These are phyloP conservation scores for Meliscaeva auricollis DNA, from an alignment of 2,888 invertebrate species.

Conservation along the genomic window DNA sequence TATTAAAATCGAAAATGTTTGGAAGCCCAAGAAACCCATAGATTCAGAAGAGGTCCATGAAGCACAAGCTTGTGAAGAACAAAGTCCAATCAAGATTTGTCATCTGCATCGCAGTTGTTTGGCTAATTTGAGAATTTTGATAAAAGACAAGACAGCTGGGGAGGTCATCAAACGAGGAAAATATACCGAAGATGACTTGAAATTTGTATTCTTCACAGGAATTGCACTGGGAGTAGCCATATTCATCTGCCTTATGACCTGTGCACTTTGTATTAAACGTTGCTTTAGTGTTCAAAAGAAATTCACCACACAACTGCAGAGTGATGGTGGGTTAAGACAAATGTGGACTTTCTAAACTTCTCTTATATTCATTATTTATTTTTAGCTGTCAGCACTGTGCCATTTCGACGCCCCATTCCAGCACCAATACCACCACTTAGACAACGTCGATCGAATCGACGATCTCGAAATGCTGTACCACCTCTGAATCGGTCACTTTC, in stretches of 20 bases:
- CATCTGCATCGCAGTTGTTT: slow-evolving; percentile 80
- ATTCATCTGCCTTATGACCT: slow-evolving; percentile 79
- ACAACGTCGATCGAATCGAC: slow-evolving; percentile 50
- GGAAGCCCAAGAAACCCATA: slow-evolving; percentile 57
- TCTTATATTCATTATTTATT: neutral
- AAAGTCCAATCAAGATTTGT: slow-evolving; percentile 77
- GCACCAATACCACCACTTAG: slow-evolving; percentile 74
- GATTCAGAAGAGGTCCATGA: slow-evolving; percentile 71
- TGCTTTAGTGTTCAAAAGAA: slow-evolving; percentile 77
- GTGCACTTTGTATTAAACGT: slow-evolving; percentile 79
- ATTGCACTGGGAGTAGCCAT: slow-evolving; percentile 80
- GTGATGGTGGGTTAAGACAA: slow-evolving; percentile 73
- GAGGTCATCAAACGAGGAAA: slow-evolving; percentile 55
- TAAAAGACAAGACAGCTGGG: slow-evolving; percentile 60
- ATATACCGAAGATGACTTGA: slow-evolving; percentile 79
- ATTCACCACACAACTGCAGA: neutral
- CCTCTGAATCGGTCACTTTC: slow-evolving; percentile 64
- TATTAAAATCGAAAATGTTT: slow-evolving; percentile 42
- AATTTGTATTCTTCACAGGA: slow-evolving; percentile 80
- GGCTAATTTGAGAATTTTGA: slow-evolving; percentile 78
- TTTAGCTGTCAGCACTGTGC: slow-evolving; percentile 4
- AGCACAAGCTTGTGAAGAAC: slow-evolving; percentile 22
- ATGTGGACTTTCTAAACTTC: neutral
- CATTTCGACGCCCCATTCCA: slow-evolving; percentile 45
- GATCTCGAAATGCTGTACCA: slow-evolving; percentile 27